Percentiles rank a stretch among this genome's conserved stretches.
Conservation (phyloP, 2,113 vertebrate genomes). For the Tonatia bakeri region DNA sequence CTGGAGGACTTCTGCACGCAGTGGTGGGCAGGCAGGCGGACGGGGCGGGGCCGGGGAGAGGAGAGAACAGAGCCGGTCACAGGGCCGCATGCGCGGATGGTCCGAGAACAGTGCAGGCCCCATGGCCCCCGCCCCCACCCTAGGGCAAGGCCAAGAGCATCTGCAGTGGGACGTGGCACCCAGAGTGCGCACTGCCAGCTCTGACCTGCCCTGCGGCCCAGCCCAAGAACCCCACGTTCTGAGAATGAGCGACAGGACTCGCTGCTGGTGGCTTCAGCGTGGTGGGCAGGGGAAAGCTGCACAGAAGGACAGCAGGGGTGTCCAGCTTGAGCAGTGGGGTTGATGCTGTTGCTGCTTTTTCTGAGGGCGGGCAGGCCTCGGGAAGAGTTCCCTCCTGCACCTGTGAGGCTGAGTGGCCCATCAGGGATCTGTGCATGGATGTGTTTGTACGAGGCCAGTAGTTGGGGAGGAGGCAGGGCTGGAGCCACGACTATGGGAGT, state of each 20-base stretch:
- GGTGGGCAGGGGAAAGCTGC: neutral
- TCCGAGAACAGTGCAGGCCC: neutral
- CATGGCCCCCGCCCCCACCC: neutral
- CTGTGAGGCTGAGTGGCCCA: neutral
- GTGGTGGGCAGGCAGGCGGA: neutral
- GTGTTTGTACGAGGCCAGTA: neutral
- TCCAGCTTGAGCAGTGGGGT: neutral
- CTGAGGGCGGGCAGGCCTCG: neutral
- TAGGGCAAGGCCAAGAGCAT: fast-evolving
- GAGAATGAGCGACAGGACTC: neutral
- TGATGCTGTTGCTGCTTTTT: neutral
- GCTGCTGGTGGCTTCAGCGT: neutral
- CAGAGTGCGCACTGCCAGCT: fast-evolving
- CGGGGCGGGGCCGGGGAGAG: neutral
- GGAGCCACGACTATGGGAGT: neutral
- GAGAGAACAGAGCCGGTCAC: conserved; percentile 66
- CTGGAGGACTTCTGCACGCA: conserved; percentile 95
- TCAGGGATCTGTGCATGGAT: fast-evolving
- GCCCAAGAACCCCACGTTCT: neutral
- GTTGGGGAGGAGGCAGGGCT: neutral
- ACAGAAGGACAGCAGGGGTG: fast-evolving
- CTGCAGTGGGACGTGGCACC: neutral
- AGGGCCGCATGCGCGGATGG: neutral
- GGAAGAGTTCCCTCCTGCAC: neutral
- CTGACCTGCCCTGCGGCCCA: fast-evolving